Base-by-base conservation (phyloP, 2,113 vertebrate genomes). In the Campylomormyrus tamandua region DNA sequence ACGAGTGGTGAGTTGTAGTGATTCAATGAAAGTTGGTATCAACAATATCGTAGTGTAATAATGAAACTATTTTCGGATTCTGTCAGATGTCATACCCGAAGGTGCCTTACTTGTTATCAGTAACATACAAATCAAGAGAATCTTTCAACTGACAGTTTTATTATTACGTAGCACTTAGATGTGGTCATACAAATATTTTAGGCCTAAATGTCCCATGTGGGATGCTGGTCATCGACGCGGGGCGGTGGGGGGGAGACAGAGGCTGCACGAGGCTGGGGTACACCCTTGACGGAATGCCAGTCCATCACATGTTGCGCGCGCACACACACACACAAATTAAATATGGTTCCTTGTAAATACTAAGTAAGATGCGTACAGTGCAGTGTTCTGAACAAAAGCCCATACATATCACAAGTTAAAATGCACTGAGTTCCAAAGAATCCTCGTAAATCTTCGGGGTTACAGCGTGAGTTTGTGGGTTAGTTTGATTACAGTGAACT, bases 381-480 rank as follows among this genome's bases (percentile, higher is more conserved):
- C 1, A 17, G 13, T 15, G 70, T 77, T 77, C 17, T 39, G 35
- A 39, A 77, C 13, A 77, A 77, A 39, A 77, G 42, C 70, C 2
- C 70, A 39, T 17, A 77, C 70, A 35, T 17, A 77, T 17, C 11
- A 39, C 70, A 17, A 77, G 70, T 39, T 39, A 13, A 91, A 91
- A 92, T 92, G 93, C 77, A 93, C 93, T 93, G 90, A 94, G 94
- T 93, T 93, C 93, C 90, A 91, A 88, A 93, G 93, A 91, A 91
- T 93, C 92, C 93, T 89, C 66, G 90, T 92, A 17, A 88, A 89
- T 91, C 56, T 84, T 89, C 89, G 90, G 92, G 91, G 83, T 88
- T 87, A 89, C 91, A 91, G 91, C 90, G 90, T 92, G 90, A 90
- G 89, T 89, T 90, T 88, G 89, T 90, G 92, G 92, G 87, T 53